Conservation (phyloP, 2,888 invertebrate species). For the Cataglyphis albicans region DNA sequence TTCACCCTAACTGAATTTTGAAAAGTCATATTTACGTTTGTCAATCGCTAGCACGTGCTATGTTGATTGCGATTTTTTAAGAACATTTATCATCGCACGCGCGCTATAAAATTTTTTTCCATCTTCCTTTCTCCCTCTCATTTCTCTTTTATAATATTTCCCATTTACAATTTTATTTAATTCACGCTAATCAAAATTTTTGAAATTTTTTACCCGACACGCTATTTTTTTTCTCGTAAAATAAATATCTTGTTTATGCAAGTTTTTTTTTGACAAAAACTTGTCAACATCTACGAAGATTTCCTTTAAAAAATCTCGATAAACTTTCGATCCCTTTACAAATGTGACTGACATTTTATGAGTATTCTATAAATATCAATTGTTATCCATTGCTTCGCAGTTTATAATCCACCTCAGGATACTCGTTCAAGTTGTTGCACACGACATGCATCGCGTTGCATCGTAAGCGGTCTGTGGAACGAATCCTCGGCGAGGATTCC, state of each 20-base stretch:
- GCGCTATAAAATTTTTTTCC: background rate
- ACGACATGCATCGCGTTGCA: slow-evolving; percentile 25
- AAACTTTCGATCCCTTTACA: background rate
- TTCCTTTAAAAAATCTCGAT: background rate
- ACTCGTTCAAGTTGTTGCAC: slow-evolving; percentile 2
- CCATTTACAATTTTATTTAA: background rate
- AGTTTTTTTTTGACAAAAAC: background rate
- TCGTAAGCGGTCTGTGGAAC: slow-evolving; percentile 21
- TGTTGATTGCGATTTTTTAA: slow-evolving; percentile 58
- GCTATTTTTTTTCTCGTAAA: background rate
- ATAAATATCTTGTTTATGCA: background rate
- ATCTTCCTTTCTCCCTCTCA: background rate
- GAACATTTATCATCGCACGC: slow-evolving; percentile 34
- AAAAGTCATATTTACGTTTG: slow-evolving; percentile 79
- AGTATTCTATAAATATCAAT: background rate
- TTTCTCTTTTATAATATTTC: background rate
- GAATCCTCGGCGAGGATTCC: slow-evolving; percentile 21
- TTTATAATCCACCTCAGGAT: background rate
- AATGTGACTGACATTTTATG: background rate
- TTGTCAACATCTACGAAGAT: background rate
- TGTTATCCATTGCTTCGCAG: background rate
- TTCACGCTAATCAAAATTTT: background rate
- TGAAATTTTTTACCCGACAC: background rate
- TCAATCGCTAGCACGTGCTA: slow-evolving; percentile 68
- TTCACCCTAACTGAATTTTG: slow-evolving; percentile 82